Evolutionary conservation across 2,888 invertebrate genomes (phyloP), one percentile per base, ranked within the genome.

Genomic region (Agrypnus murinus): DNA sequence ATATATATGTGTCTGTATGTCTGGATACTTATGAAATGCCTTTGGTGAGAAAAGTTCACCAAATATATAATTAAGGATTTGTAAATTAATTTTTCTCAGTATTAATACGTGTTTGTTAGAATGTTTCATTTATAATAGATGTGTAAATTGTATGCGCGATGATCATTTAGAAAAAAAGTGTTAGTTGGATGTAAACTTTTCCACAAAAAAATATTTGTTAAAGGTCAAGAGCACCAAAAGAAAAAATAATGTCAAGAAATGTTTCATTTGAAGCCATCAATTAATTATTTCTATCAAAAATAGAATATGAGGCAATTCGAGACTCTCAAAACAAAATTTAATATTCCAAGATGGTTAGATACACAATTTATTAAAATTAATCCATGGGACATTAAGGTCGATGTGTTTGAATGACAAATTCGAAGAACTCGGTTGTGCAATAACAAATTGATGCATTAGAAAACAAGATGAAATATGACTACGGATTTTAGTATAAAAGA

Each of bases 1-100:
- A 25, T 2, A 57, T 69, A 67, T 53, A 62, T 69, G 58, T 69
- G 69, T 69, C 57, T 69, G 57, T 69, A 69, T 69, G 69, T 69
- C 63, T 68, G 57, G 57, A 32, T 57, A 14, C 58, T 58, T 58
- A 58, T 58, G 58, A 58, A 58, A 58, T 10, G 25, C 38, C 38
- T 38, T 38, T 12, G n/a, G n/a, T 34, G 38, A 25, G 25, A 25
- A 3, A 25, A 25, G 25, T 25, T 25, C 25, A 5, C 25, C 25
- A 2, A 25, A 25, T 5, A n/a, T n/a, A n/a, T n/a, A n/a, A n/a
- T n/a, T n/a, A n/a, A n/a, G n/a, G n/a, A n/a, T n/a, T n/a, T n/a
- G n/a, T n/a, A n/a, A n/a, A n/a, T n/a, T n/a, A n/a, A n/a, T n/a
- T n/a, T n/a, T n/a, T n/a, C n/a, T n/a, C n/a, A n/a, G n/a, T n/a